phyloP scores from a whole-genome alignment of 1,140 invertebrate genomes.

The Cotesia chilonis region DNA sequence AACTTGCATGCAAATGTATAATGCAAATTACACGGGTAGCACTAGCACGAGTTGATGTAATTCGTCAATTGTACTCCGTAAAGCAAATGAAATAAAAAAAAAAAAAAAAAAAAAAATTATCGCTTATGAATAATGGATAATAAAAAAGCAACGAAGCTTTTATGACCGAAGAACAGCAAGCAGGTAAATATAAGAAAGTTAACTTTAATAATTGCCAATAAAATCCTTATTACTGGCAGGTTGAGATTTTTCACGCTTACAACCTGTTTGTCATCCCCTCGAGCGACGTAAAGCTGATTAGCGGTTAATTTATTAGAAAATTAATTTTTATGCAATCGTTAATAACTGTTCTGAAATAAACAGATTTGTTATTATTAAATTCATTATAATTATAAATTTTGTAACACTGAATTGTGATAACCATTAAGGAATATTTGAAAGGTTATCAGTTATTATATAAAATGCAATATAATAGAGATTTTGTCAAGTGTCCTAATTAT shows the following conservation, averaged over 20 bases:
- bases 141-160: background rate
- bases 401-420: too few species aligned
- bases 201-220: too few species aligned
- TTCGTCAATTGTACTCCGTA: conserved; percentile 19
- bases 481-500: too few species aligned
- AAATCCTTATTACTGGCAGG: too few species aligned
- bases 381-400: too few species aligned
- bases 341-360: too few species aligned
- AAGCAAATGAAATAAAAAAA: background rate
- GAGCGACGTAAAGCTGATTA: background rate
- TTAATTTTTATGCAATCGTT: too few species aligned
- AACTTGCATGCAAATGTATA: conserved; percentile 22
- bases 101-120: background rate
- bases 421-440: too few species aligned
- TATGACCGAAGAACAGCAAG: background rate
- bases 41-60: conserved; percentile 22
- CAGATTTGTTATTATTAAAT: too few species aligned
- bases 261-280: conserved; percentile 17
- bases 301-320: too few species aligned
- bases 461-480: too few species aligned
- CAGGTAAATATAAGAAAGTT: too few species aligned
- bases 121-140: background rate
- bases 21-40: conserved; percentile 30
- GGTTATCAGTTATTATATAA: background rate
- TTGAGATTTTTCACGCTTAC: conserved; percentile 21